Conservation (phyloP, 92 coral and sea anemone species). For the Metridium senile region DNA sequence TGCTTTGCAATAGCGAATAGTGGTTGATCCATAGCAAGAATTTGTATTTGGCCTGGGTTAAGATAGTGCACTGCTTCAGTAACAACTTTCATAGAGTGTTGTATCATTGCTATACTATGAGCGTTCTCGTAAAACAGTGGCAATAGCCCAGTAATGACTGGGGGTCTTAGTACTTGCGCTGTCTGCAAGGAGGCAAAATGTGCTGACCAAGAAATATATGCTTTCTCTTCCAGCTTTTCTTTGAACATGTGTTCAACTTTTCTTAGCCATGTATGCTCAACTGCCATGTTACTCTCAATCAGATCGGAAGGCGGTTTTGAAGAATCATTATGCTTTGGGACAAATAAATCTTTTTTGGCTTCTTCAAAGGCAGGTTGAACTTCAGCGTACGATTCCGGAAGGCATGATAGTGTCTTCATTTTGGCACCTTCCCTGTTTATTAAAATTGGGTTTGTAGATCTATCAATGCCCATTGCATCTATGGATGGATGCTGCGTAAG, state of each 20-base stretch:
- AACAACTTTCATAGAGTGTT: constrained; percentile 48
- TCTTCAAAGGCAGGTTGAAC: constrained; percentile 41
- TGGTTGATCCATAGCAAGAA: constrained; percentile 46
- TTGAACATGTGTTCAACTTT: constrained; percentile 26
- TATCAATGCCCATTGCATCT: constrained; percentile 32
- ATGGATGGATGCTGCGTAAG: constrained; percentile 41
- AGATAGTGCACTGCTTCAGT: constrained; percentile 26
- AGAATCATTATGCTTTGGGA: constrained; percentile 6
- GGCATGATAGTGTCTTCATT: constrained; percentile 40
- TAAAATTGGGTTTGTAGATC: too few relatives aligned
- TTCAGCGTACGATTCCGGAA: constrained; percentile 54
- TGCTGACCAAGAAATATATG: constrained; percentile 28
- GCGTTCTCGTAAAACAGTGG: constrained; percentile 44
- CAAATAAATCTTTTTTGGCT: constrained; percentile 42
- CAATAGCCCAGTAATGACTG: constrained; percentile 17
- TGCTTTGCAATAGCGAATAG: constrained; percentile 57
- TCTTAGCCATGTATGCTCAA: constrained; percentile 25
- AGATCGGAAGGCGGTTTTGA: constrained; percentile 22
- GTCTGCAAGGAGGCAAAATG: constrained; percentile 41
- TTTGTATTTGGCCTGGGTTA: constrained; percentile 39
- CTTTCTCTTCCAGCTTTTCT: constrained; percentile 28
- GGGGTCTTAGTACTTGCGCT: neutral
- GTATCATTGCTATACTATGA: constrained; percentile 52
- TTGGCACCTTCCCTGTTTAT: constrained; percentile 32
- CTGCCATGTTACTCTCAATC: constrained; percentile 12